Evolutionary conservation across 2,888 invertebrate genomes (phyloP), one percentile per base, ranked within the genome.

Genomic region (Torymus texanus): DNA sequence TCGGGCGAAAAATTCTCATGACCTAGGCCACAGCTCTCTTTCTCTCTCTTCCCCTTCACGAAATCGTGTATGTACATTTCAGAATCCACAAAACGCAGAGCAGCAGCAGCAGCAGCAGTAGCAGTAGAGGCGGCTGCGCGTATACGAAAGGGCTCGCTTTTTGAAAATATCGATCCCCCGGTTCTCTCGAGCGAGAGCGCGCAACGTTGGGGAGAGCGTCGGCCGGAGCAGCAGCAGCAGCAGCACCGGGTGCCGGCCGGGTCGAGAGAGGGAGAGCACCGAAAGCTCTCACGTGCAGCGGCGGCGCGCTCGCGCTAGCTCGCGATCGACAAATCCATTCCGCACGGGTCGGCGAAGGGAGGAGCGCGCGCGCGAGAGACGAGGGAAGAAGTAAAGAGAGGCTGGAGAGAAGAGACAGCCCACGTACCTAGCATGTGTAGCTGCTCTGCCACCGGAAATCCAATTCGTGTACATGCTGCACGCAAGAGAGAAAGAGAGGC

Each of bases 141-240:
- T 29, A 5, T 5, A 29, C 29, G 41, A 41, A 41, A 41, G 66
- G 71, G 61, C 74, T 79, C 51, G 76, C 76, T 73, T 76, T 76
- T 80, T 73, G 63, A 77, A 80, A 80, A 80, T 80, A 80, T 80
- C 80, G 80, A 80, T 80, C 72, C 72, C 68, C 79, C 61, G 62
- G 78, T 41, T 58, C 41, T 41, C 41, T 41, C 41, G 8, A n/a
- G 65, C 62, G 11, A 24, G 66, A 18, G 3, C 18, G 16, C 41
- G 41, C 41, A 53, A 55, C 67, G 51, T 58, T 50, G 13, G 59
- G 70, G 70, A 21, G 70, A 59, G 63, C 14, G 55, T 14, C 18
- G 51, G 29, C 21, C 53, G 55, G 53, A 55, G 53, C 55, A 68
- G 53, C 24, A 67, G 21, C 24, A 67, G 21, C 21, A 55, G 66